These are phyloP conservation scores for Pseudomugil tenellus DNA, from an alignment of 2,797 vertebrate species.

Conservation along the genomic window DNA sequence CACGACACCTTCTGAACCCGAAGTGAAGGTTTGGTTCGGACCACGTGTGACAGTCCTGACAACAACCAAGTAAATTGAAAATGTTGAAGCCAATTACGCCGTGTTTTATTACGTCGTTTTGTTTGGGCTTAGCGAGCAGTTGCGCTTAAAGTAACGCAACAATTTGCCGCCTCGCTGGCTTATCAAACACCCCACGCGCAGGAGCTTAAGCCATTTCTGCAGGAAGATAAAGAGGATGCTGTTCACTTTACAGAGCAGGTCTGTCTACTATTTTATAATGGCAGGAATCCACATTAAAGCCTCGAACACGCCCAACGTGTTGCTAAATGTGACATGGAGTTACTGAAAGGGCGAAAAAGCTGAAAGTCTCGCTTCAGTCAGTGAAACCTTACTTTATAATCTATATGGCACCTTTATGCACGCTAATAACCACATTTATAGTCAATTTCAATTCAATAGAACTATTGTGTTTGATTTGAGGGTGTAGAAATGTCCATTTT, in stretches of 20 bases:
- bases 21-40: constrained; percentile 36
- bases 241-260: constrained; percentile 44
- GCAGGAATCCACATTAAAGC: background rate
- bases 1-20: constrained; percentile 71
- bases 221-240: constrained; percentile 52
- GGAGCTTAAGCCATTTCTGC: constrained; percentile 51
- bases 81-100: background rate
- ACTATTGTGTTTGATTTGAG: background rate
- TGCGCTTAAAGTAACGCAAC: constrained; percentile 48
- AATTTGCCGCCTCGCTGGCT: constrained; percentile 35
- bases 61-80: background rate
- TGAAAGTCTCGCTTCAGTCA: background rate
- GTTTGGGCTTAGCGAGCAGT: constrained; percentile 18
- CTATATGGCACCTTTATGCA: constrained; percentile 2
- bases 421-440: background rate
- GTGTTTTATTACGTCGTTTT: constrained; percentile 14
- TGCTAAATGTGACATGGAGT: background rate
- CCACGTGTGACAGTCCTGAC: constrained; percentile 52
- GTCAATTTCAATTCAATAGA: background rate
- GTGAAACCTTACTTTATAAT: background rate
- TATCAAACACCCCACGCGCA: constrained; percentile 14
- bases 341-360: background rate
- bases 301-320: background rate
- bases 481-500: background rate
- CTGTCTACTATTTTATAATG: background rate